A percentile compares a stretch with the other conserved stretches of the same genome.
Evolutionary conservation across 2,113 vertebrate species (phyloP).

Genomic region (Atractosteus spatula): DNA sequence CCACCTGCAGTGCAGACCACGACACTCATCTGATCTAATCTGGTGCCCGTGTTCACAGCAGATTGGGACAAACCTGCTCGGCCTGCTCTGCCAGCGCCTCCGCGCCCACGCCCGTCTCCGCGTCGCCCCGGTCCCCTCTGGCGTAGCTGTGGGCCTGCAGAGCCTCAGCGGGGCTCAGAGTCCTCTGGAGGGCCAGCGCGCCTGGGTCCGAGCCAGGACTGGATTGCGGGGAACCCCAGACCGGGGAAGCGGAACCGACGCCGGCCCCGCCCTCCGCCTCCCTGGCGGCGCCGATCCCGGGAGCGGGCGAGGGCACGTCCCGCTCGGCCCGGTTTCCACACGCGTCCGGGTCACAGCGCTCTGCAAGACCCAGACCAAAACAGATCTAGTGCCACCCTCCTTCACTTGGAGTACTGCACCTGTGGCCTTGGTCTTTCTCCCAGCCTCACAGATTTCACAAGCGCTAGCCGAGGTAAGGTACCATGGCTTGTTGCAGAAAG

Average conservation of each 20-base stretch:
- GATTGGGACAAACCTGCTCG: slow-evolving; percentile 51
- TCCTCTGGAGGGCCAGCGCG: slow-evolving; percentile 72
- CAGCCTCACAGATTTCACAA: no score
- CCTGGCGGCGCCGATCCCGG: slow-evolving; percentile 11
- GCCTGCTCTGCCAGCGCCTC: slow-evolving; percentile 57
- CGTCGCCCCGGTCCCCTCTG: slow-evolving; percentile 57
- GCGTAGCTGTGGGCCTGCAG: slow-evolving; percentile 82
- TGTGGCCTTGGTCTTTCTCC: no score
- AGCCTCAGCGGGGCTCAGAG: slow-evolving; percentile 68
- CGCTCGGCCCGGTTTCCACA: slow-evolving; percentile 8
- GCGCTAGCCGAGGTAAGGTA: no score
- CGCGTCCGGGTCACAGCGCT: no score
- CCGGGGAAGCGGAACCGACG: neutral
- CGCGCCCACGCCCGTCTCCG: slow-evolving; percentile 48
- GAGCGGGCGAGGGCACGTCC: slow-evolving; percentile 32
- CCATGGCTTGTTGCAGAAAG: no score
- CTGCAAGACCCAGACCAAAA: neutral
- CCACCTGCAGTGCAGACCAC: no score
- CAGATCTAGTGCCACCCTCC: neutral
- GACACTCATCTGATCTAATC: no score
- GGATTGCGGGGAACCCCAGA: slow-evolving; percentile 24
- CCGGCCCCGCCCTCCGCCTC: neutral
- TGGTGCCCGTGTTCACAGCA: no score
- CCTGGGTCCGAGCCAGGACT: slow-evolving; percentile 72
- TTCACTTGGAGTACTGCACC: no score